Evolutionary conservation across 2,797 vertebrate species (phyloP).

Genomic region (Pipistrellus pipistrellus): DNA sequence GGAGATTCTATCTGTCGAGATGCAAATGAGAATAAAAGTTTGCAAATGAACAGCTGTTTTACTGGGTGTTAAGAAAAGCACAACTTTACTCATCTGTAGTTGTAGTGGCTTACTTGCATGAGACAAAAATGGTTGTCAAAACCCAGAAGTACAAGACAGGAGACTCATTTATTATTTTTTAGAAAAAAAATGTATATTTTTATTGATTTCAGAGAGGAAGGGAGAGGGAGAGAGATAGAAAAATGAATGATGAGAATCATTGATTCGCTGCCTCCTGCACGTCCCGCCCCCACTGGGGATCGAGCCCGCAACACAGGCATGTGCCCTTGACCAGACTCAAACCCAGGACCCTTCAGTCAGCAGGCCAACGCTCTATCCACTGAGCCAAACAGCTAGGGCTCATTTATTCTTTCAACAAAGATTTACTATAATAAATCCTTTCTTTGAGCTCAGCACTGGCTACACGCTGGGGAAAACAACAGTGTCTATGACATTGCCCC

Average conservation of each 20-base stretch:
- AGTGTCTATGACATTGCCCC: background rate
- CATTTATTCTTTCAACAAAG: conserved; percentile 23
- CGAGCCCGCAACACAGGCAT: too few species aligned
- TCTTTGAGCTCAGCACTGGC: background rate
- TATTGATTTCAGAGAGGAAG: too few species aligned
- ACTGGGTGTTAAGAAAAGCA: background rate
- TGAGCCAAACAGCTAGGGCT: too few species aligned
- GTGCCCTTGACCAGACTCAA: too few species aligned
- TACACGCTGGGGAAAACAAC: background rate
- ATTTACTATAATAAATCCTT: background rate
- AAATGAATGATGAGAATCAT: too few species aligned
- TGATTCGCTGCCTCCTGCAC: too few species aligned
- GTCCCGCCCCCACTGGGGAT: too few species aligned
- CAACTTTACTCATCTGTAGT: conserved; percentile 56
- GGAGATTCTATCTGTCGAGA: conserved; percentile 37
- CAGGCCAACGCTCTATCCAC: too few species aligned
- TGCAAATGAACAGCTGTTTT: conserved; percentile 55
- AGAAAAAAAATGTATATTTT: too few species aligned
- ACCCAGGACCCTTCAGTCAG: too few species aligned
- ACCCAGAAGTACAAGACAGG: conserved; percentile 16
- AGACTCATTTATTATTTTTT: background rate
- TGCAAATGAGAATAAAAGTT: background rate
- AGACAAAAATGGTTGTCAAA: conserved; percentile 60
- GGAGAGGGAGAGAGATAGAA: too few species aligned
- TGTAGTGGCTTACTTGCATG: conserved; percentile 13